These are phyloP conservation scores for Menura novaehollandiae DNA, from an alignment of 2,113 vertebrate species.

Conservation along the genomic window DNA sequence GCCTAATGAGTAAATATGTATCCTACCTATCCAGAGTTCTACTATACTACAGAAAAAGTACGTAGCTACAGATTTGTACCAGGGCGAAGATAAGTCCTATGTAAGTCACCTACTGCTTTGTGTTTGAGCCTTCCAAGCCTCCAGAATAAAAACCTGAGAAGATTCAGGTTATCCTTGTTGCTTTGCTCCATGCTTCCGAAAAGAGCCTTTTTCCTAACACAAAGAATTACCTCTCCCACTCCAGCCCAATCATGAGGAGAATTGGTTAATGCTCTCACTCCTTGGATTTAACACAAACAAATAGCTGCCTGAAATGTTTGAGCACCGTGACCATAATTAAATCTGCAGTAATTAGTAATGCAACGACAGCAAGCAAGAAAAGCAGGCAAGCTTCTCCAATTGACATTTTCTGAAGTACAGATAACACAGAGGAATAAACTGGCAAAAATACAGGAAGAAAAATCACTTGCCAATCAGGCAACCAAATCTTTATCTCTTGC, in stretches of 20 bases:
- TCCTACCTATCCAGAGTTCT: background rate
- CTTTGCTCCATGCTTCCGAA: background rate
- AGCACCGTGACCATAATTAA: slow-evolving; percentile 14
- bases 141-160: background rate
- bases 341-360: slow-evolving; percentile 36
- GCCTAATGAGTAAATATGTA: background rate
- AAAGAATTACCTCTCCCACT: background rate
- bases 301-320: slow-evolving; percentile 21
- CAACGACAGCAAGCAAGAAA: background rate
- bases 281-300: slow-evolving; percentile 21
- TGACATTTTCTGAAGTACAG: background rate
- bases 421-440: background rate
- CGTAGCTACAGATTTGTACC: background rate
- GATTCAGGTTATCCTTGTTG: background rate
- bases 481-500: background rate
- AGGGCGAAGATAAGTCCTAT: background rate
- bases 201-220: background rate
- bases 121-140: background rate
- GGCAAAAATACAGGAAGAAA: background rate
- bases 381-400: background rate
- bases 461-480: background rate
- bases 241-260: background rate
- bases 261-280: slow-evolving; percentile 1
- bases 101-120: background rate
- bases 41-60: background rate